phyloP scores from a whole-genome alignment of 2,888 invertebrate genomes.

The Theristus sp. region DNA sequence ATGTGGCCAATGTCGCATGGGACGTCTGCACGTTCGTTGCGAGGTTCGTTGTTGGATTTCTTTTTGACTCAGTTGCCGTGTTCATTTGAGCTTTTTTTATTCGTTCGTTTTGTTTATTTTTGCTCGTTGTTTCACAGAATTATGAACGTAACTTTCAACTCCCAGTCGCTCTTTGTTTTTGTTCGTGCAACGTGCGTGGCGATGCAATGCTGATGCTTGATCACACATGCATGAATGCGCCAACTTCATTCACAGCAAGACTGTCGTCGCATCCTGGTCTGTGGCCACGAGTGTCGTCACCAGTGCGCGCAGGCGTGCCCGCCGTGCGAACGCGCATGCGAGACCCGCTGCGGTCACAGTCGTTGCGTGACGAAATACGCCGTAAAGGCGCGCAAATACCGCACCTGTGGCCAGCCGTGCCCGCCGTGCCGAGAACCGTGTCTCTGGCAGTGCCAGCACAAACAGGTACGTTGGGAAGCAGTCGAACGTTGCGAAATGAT shows the following conservation, averaged over 20 bases:
- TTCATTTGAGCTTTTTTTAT: too few species aligned
- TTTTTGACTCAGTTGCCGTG: not conserved
- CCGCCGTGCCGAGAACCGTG: constrained; percentile 24
- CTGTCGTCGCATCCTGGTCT: constrained; percentile 42
- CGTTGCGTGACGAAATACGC: too few species aligned
- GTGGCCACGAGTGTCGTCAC: constrained; percentile 37
- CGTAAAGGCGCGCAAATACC: too few species aligned
- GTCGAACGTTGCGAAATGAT: too few species aligned
- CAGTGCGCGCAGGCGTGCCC: constrained; percentile 18
- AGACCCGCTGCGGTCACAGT: constrained; percentile 36
- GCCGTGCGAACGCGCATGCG: constrained; percentile 32
- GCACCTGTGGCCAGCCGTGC: constrained; percentile 11
- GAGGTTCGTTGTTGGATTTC: constrained; percentile 2
- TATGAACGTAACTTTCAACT: too few species aligned
- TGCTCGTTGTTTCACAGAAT: too few species aligned
- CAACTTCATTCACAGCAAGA: constrained; percentile 19
- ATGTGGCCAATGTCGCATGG: constrained; percentile 30
- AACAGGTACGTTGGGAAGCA: too few species aligned
- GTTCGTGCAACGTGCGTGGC: too few species aligned
- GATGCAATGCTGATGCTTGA: not conserved
- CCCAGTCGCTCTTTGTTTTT: too few species aligned
- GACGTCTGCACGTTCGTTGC: constrained; percentile 44
- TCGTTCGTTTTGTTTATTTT: too few species aligned
- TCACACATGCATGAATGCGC: not conserved
- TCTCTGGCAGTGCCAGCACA: constrained; percentile 24